A percentile compares a stretch with the other conserved stretches of the same genome.
These are phyloP conservation scores for Odontomachus brunneus DNA, from an alignment of 1,140 invertebrate genomes.

Conservation along the genomic window DNA sequence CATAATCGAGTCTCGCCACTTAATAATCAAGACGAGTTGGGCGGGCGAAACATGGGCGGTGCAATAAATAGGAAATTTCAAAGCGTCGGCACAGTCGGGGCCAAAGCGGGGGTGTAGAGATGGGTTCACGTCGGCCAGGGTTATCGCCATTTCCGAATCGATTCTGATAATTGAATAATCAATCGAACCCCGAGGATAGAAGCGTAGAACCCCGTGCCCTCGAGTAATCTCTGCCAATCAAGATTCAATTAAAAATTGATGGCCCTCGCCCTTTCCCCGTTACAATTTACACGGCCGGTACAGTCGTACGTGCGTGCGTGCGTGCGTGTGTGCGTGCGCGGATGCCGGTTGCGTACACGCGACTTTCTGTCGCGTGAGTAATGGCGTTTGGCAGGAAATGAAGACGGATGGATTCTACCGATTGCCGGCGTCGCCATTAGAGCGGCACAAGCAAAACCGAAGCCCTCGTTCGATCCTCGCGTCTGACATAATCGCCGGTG, in stretches of 20 bases:
- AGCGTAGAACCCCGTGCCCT: constrained; percentile 64
- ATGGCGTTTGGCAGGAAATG: constrained; percentile 74
- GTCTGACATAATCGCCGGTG: constrained; percentile 1
- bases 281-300: constrained; percentile 25
- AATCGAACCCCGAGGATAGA: constrained; percentile 75
- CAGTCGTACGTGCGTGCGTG: constrained; percentile 26
- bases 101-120: too few relatives aligned
- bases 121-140: constrained; percentile 64
- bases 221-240: constrained; percentile 79
- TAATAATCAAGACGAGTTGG: background rate
- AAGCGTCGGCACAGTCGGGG: constrained; percentile 75
- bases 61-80: constrained; percentile 81
- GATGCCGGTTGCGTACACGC: constrained; percentile 12
- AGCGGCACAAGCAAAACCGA: constrained; percentile 62
- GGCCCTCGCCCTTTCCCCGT: constrained; percentile 53
- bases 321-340: background rate
- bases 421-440: constrained; percentile 71
- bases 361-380: constrained; percentile 52
- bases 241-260: constrained; percentile 82
- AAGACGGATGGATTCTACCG: constrained; percentile 75
- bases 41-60: background rate
- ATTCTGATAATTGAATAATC: constrained; percentile 84
- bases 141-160: constrained; percentile 84
- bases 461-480: constrained; percentile 18
- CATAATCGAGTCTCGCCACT: background rate